Evolutionary conservation across 2,888 invertebrate genomes (phyloP).

Genomic region (Thelaira solivaga): DNA sequence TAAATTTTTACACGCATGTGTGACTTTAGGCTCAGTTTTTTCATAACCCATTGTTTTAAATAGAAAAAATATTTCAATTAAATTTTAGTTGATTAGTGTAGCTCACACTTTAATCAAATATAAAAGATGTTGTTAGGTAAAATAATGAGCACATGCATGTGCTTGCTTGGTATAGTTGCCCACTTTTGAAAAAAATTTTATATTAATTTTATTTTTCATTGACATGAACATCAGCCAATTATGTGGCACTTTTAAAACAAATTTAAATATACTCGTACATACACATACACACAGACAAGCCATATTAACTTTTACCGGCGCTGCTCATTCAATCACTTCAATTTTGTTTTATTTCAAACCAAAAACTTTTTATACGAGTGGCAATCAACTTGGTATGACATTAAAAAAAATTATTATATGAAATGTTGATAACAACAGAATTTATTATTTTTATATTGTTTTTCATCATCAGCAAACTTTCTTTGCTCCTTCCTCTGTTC

Average conservation of each 20-base stretch:
- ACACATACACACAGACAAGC: background rate
- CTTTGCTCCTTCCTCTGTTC: background rate
- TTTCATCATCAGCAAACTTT: background rate
- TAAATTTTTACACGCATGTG: no score
- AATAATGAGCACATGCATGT: background rate
- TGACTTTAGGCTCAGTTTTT: no score
- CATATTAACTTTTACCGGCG: background rate
- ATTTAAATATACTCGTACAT: background rate
- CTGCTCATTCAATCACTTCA: background rate
- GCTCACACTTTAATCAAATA: background rate
- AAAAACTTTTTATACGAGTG: constrained; percentile 16
- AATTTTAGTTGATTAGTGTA: no score
- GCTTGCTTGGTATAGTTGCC: background rate
- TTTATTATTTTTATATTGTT: background rate
- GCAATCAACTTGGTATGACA: background rate
- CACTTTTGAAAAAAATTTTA: constrained; percentile 9
- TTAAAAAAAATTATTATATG: no score
- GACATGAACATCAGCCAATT: constrained; percentile 64
- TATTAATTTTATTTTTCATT: constrained; percentile 21
- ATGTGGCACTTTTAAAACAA: constrained; percentile 48
- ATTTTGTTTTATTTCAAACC: background rate
- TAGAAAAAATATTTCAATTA: no score
- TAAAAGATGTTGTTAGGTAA: background rate
- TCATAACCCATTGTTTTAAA: no score
- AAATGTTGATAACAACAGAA: background rate